These are phyloP conservation scores for Archips crataeganus DNA, from an alignment of 2,888 invertebrate genomes.

Conservation along the genomic window DNA sequence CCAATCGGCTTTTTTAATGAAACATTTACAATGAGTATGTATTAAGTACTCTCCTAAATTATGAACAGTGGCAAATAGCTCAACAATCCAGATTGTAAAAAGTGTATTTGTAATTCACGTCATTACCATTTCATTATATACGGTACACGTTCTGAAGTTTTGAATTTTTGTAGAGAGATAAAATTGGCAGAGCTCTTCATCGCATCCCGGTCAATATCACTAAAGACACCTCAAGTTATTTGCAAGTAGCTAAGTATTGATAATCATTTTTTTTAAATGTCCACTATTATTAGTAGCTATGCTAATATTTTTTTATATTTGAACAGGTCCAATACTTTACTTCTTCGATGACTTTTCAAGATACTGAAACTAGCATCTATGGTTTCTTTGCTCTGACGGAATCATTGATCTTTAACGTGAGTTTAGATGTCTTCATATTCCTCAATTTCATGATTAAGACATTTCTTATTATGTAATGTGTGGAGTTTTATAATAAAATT, in stretches of 20 bases:
- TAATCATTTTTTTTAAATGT: neutral
- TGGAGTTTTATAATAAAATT: too few relatives aligned
- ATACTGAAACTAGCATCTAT: slow-evolving; percentile 64
- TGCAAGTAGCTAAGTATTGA: neutral
- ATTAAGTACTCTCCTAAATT: too few relatives aligned
- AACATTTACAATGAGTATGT: too few relatives aligned
- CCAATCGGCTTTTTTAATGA: too few relatives aligned
- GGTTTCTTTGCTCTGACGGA: slow-evolving; percentile 70
- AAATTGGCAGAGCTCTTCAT: slow-evolving; percentile 1
- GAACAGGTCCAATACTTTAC: slow-evolving; percentile 76
- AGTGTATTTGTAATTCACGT: too few relatives aligned
- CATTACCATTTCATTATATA: too few relatives aligned
- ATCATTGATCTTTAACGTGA: slow-evolving; percentile 48
- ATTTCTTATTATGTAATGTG: too few relatives aligned
- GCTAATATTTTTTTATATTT: neutral
- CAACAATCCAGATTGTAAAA: too few relatives aligned
- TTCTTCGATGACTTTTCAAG: slow-evolving; percentile 62
- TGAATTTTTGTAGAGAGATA: neutral
- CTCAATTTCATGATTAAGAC: too few relatives aligned
- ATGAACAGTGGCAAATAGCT: too few relatives aligned
- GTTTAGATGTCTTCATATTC: neutral
- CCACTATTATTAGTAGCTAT: too few relatives aligned
- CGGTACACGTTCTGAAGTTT: neutral
- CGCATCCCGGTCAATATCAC: neutral
- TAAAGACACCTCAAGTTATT: neutral